These are phyloP conservation scores for Peromyscus eremicus DNA, from an alignment of 2,797 vertebrate genomes.

Conservation along the genomic window DNA sequence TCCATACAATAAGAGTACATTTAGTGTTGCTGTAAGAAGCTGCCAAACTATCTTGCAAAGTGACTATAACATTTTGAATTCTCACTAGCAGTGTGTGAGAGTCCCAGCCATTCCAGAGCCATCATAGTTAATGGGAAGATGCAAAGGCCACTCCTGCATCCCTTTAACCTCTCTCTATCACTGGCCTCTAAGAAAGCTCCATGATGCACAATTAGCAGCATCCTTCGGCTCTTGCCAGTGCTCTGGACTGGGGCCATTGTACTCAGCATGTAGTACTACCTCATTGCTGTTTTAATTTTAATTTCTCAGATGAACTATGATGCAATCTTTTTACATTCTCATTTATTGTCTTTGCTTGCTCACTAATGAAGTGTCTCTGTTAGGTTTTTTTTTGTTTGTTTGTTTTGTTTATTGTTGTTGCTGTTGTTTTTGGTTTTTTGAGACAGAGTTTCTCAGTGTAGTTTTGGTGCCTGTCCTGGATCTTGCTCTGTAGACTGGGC, in stretches of 20 bases:
- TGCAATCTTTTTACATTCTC: background rate
- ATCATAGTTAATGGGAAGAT: background rate
- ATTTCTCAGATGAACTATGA: background rate
- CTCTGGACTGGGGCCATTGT: background rate
- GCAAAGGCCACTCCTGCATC: background rate
- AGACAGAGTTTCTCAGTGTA: too few species aligned
- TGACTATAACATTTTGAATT: background rate
- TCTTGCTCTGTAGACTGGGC: too few species aligned
- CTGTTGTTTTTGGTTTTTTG: background rate
- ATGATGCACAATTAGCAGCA: rapidly evolving
- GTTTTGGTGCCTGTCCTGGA: too few species aligned
- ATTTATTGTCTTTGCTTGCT: background rate
- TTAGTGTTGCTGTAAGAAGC: background rate
- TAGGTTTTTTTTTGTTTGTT: background rate
- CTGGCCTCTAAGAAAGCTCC: background rate
- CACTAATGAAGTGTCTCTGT: background rate
- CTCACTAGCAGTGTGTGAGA: background rate
- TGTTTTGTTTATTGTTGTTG: background rate
- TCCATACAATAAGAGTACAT: background rate
- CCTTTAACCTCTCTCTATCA: background rate
- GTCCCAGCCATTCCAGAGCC: too few species aligned
- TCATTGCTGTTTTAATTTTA: background rate
- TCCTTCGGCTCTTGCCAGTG: background rate
- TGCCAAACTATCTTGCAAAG: background rate
- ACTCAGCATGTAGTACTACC: background rate